phyloP scores from a whole-genome alignment of 2,113 vertebrate species.

The Sminthopsis crassicaudata region DNA sequence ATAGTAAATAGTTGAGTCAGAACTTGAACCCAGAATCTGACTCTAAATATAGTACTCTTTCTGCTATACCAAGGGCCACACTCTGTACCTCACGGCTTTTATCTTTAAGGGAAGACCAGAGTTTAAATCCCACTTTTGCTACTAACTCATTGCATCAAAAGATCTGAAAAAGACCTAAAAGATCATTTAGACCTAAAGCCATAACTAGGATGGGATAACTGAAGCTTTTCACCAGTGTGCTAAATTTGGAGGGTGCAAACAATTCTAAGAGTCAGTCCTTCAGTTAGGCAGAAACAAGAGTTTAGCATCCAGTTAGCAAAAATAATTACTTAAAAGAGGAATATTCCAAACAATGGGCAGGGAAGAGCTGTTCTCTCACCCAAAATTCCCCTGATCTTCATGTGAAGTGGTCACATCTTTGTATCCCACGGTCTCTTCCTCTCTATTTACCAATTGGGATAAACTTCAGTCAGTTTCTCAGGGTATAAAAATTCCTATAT shows the following conservation, averaged over 20 bases:
- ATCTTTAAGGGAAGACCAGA: background rate
- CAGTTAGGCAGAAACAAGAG: background rate
- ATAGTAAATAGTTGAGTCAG: background rate
- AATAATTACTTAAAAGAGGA: background rate
- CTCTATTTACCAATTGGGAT: background rate
- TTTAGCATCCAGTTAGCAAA: background rate
- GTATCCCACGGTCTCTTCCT: background rate
- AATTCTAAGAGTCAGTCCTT: background rate
- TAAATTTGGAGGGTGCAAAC: background rate
- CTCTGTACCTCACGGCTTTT: background rate
- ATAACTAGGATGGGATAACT: background rate
- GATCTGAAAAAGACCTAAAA: background rate
- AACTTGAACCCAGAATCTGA: background rate
- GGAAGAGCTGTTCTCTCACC: background rate
- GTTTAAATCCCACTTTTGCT: background rate
- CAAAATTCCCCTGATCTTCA: background rate
- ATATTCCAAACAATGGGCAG: background rate
- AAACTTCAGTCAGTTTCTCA: background rate
- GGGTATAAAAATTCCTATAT: background rate
- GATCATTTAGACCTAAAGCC: background rate
- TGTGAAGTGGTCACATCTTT: background rate
- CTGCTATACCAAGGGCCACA: background rate
- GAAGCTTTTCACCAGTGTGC: background rate
- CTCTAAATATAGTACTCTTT: background rate
- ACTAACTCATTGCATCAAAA: background rate